A percentile compares a stretch with the other conserved stretches of the same genome.
These are phyloP conservation scores for Dione juno DNA, from an alignment of 2,888 invertebrate species.

Conservation along the genomic window DNA sequence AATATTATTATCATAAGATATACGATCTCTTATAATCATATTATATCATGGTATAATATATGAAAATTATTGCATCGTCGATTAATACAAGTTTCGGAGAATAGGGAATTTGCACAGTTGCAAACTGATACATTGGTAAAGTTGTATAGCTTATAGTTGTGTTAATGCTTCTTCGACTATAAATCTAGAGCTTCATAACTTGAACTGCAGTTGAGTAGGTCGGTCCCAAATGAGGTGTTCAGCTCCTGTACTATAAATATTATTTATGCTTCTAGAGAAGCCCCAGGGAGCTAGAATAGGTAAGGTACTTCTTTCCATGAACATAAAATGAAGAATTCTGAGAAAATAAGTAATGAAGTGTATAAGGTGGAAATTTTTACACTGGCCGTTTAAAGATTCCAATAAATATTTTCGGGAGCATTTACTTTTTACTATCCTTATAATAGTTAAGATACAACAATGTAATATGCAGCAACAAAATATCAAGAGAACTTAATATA, in stretches of 20 bases:
- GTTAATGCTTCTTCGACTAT: constrained; percentile 53
- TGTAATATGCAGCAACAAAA: too few relatives aligned
- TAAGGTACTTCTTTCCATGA: constrained; percentile 35
- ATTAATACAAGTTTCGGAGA: constrained; percentile 31
- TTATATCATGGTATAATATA: neutral
- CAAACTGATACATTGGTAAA: constrained; percentile 45
- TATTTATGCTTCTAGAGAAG: constrained; percentile 58
- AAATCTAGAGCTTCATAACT: constrained; percentile 65
- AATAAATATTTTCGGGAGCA: too few relatives aligned
- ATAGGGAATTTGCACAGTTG: constrained; percentile 34
- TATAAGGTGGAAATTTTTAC: neutral
- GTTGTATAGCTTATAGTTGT: constrained; percentile 48
- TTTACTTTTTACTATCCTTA: too few relatives aligned
- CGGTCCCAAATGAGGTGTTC: constrained; percentile 61
- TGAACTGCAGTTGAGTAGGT: constrained; percentile 48
- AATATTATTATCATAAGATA: neutral
- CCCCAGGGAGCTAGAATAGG: constrained; percentile 51
- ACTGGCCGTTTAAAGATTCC: neutral
- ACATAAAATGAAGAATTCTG: constrained; percentile 32
- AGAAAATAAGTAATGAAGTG: constrained; percentile 30
- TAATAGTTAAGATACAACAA: too few relatives aligned
- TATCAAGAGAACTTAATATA: too few relatives aligned
- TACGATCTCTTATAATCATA: neutral
- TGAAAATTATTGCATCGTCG: neutral
- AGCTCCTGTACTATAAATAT: constrained; percentile 61